These are phyloP conservation scores for Apodemus speciosus DNA, from an alignment of 2,113 vertebrate species.

Conservation along the genomic window DNA sequence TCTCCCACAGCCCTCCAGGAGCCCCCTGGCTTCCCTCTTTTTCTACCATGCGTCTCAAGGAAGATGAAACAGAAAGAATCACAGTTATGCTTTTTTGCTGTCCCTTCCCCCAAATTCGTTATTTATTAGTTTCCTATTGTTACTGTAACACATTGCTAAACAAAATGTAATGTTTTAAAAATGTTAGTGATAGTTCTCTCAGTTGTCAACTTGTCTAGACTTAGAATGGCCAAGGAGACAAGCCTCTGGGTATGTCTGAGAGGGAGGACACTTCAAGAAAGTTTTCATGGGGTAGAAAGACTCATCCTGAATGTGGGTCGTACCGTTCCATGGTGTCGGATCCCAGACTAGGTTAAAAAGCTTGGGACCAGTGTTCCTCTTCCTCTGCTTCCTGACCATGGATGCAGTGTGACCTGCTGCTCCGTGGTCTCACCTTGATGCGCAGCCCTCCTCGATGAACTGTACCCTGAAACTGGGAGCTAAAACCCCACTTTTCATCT, in stretches of 20 bases:
- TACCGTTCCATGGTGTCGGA: no score
- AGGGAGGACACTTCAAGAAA: background rate
- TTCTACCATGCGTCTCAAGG: background rate
- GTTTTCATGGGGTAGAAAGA: background rate
- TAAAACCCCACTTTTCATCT: background rate
- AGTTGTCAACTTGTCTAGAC: background rate
- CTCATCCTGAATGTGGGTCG: background rate
- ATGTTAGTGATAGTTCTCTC: background rate
- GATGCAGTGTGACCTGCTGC: background rate
- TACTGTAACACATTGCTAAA: background rate
- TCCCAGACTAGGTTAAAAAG: background rate
- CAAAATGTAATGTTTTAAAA: background rate
- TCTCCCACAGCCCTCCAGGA: background rate
- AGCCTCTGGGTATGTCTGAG: background rate
- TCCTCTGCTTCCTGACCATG: background rate
- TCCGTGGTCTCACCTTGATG: no score
- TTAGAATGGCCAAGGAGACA: background rate
- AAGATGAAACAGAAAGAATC: background rate
- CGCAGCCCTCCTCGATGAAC: background rate
- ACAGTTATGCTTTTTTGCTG: background rate
- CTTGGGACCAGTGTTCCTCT: background rate
- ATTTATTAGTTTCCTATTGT: background rate
- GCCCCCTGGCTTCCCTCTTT: background rate
- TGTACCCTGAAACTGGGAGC: background rate
- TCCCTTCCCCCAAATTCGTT: background rate